Base-by-base conservation (phyloP, 2,113 vertebrate species). In the Oceanodroma tethys region DNA sequence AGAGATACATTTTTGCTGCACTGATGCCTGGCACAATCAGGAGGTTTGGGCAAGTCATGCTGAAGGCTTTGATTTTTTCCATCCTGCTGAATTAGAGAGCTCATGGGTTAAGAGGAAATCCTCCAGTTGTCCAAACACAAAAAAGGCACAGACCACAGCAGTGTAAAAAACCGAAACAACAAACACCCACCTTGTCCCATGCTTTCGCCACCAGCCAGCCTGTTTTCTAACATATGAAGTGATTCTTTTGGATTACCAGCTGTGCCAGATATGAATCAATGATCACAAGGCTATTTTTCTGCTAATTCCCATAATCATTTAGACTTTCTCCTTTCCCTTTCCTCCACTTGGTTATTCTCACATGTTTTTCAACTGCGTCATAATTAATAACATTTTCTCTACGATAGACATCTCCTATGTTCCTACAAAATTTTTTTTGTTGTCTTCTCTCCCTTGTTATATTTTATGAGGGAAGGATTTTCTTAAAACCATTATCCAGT, bases 361-460 rank as follows among this genome's bases (percentile, higher is more conserved):
- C 15, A 6, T 13, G 3, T 52, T 92, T 90, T 62, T 75, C 42
- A 36, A 95, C 82, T 11, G 7, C 18, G 1, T 22, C 22, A 75
- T 11, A 42, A 67, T 58, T 42, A 79, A 29, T 70, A 78, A 59
- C 26, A 42, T 63, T 72, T 80, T 81, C 34, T 72, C 29, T 63
- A 26, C 80, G 19, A 83, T 6, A 0, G 0, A 72, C 16, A 26
- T 79, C 25, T 81, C 29, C 22, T 32, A 1, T 42, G 11, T 32
- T 67, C 29, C 66, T 45, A 36, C 4, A 17, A 25, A 22, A 8
- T 11, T 11, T 14, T n/a, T 67, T 58, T 50, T 65, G 0, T 8
- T 71, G 7, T 75, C 12, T 81, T 88, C 32, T 81, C 42, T 86
- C 4, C 11, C 4, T 11, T 75, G 1, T 68, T 72, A 52, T 10